phyloP scores from a whole-genome alignment of 2,888 invertebrate genomes.

The Drosophila infuscata region DNA sequence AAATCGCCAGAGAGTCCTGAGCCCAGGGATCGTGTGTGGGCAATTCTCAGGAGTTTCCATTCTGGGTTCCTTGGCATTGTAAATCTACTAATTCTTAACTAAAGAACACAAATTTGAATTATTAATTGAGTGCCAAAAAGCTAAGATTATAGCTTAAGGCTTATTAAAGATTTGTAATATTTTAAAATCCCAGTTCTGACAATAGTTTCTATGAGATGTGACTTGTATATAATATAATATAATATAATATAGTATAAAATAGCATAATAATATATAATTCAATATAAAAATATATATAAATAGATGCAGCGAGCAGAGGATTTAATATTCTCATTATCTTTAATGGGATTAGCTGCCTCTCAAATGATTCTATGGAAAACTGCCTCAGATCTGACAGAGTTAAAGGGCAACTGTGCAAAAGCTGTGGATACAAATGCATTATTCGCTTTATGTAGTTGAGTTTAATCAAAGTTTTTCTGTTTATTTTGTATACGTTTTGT shows the following conservation, averaged over 20 bases:
- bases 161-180: too few relatives aligned
- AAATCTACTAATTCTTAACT: not conserved
- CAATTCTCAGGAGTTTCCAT: not conserved
- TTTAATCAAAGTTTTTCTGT: not conserved
- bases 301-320: not conserved
- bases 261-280: not conserved
- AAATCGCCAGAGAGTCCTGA: conserved; percentile 7
- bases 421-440: not conserved
- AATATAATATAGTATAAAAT: not conserved
- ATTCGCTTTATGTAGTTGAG: not conserved
- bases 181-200: conserved; percentile 13
- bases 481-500: not conserved
- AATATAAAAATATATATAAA: not conserved
- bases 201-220: conserved; percentile 1
- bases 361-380: not conserved
- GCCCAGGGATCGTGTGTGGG: not conserved
- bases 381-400: too few relatives aligned
- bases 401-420: too few relatives aligned
- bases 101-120: conserved; percentile 16
- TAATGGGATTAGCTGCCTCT: too few relatives aligned
- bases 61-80: not conserved
- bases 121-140: not conserved
- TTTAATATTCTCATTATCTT: too few relatives aligned
- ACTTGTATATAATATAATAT: not conserved
- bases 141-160: not conserved